A percentile compares a stretch with the other conserved stretches of the same genome.
These are phyloP conservation scores for Chrysaora quinquecirrha DNA, from an alignment of 30 jellyfish, hydroid and myxozoan species.

Conservation along the genomic window DNA sequence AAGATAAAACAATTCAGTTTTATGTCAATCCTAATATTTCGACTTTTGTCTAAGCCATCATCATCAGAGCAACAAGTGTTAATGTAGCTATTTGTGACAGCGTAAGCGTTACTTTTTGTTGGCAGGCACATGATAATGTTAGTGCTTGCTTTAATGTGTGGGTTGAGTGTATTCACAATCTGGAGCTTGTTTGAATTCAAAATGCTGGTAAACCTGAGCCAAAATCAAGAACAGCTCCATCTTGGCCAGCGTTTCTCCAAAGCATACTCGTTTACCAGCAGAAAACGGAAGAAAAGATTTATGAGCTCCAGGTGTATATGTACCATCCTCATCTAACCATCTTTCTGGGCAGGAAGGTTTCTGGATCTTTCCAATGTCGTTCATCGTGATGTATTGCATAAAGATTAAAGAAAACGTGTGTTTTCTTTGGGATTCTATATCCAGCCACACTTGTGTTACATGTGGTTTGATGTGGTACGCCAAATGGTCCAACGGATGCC, in stretches of 20 bases:
- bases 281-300: slow-evolving; percentile 36
- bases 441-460: slow-evolving; percentile 81
- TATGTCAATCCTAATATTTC: too few species aligned
- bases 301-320: neutral
- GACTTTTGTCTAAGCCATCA: too few species aligned
- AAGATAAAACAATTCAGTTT: too few species aligned
- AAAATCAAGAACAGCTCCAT: slow-evolving; percentile 44
- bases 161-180: too few species aligned
- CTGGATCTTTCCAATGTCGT: slow-evolving; percentile 65
- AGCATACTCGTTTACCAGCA: slow-evolving; percentile 41
- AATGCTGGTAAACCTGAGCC: slow-evolving; percentile 18
- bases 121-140: too few species aligned
- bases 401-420: slow-evolving; percentile 66
- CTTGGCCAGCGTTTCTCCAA: slow-evolving; percentile 48
- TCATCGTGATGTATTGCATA: slow-evolving; percentile 75
- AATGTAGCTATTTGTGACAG: too few species aligned
- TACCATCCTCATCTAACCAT: slow-evolving; percentile 51
- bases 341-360: slow-evolving; percentile 51
- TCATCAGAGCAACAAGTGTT: too few species aligned
- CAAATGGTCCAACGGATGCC: slow-evolving; percentile 74
- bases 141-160: too few species aligned
- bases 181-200: slow-evolving; percentile 23
- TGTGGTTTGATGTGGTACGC: slow-evolving; percentile 76
- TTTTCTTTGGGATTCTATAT: slow-evolving; percentile 50
- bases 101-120: too few species aligned